A percentile compares a stretch with the other conserved stretches of the same genome.
These are phyloP conservation scores for Uropetala carovei DNA, from an alignment of 2,888 invertebrate species.

Conservation along the genomic window DNA sequence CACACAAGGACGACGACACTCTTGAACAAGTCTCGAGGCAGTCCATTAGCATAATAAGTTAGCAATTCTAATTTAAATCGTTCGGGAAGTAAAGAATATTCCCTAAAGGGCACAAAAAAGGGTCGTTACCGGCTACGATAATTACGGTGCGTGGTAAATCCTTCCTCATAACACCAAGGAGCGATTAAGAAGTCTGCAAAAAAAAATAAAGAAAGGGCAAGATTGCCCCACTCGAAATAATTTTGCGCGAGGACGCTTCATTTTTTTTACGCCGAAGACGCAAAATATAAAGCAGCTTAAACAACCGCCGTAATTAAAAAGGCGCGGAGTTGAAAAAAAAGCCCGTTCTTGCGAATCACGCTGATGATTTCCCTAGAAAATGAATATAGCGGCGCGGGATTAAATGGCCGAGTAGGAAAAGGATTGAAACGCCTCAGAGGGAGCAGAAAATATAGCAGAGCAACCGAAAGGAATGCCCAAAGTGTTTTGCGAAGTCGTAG, in stretches of 20 bases:
- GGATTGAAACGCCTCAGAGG: too few species aligned
- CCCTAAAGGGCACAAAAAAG: not conserved
- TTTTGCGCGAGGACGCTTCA: not conserved
- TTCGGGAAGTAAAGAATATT: not conserved
- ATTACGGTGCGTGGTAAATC: conserved; percentile 9
- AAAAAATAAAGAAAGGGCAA: not conserved
- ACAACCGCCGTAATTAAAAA: not conserved
- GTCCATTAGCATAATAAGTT: conserved; percentile 1
- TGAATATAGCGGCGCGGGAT: too few species aligned
- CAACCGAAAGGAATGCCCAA: too few species aligned
- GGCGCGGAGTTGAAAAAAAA: not conserved
- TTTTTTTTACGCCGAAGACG: not conserved
- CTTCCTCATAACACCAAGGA: not conserved
- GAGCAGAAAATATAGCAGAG: too few species aligned
- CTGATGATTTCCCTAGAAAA: too few species aligned
- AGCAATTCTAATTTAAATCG: conserved; percentile 1
- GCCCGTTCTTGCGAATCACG: not conserved
- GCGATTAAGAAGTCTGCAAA: conserved; percentile 12
- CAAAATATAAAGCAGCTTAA: not conserved
- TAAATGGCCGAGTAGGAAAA: too few species aligned
- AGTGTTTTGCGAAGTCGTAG: too few species aligned
- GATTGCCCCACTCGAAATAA: not conserved
- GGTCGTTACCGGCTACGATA: conserved; percentile 9
- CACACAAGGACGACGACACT: not conserved
- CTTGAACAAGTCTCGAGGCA: not conserved